Percentiles rank a stretch among this genome's conserved stretches.
phyloP scores from a whole-genome alignment of 2,888 invertebrate species.

The Pachydiplax longipennis region DNA sequence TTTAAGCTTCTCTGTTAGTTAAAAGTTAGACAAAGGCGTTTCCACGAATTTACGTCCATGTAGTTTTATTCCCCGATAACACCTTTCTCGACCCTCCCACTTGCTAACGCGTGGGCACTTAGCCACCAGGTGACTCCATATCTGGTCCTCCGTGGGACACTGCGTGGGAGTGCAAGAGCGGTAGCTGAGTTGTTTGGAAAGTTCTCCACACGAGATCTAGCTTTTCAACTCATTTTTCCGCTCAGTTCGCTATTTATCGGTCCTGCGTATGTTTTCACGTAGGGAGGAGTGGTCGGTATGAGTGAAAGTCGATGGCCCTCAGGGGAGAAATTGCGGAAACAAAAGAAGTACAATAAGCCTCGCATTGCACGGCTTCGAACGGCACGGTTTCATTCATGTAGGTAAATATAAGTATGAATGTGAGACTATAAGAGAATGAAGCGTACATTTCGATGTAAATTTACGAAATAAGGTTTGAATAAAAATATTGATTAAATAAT shows the following conservation, averaged over 20 bases:
- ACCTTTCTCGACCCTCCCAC: neutral
- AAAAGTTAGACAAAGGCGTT: neutral
- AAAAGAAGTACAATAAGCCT: too few species aligned
- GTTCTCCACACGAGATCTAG: neutral
- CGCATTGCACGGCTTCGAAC: too few species aligned
- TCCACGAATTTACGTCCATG: neutral
- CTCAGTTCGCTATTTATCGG: neutral
- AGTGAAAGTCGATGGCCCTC: constrained; percentile 2
- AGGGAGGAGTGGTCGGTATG: neutral
- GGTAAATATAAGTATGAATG: too few species aligned
- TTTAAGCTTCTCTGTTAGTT: too few species aligned
- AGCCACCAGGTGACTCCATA: neutral
- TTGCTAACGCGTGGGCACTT: neutral
- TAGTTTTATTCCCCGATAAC: neutral
- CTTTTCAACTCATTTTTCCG: neutral
- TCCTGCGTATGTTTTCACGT: neutral
- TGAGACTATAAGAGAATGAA: too few species aligned
- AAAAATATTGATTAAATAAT: too few species aligned
- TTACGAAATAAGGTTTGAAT: too few species aligned
- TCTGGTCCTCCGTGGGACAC: neutral
- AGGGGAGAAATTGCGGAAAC: neutral
- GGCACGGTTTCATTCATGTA: too few species aligned
- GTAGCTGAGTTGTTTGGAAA: neutral
- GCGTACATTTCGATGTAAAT: too few species aligned
- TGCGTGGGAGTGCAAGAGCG: neutral